Conservation (phyloP, 1,140 invertebrate genomes). For the Drosophila tsacasi region DNA sequence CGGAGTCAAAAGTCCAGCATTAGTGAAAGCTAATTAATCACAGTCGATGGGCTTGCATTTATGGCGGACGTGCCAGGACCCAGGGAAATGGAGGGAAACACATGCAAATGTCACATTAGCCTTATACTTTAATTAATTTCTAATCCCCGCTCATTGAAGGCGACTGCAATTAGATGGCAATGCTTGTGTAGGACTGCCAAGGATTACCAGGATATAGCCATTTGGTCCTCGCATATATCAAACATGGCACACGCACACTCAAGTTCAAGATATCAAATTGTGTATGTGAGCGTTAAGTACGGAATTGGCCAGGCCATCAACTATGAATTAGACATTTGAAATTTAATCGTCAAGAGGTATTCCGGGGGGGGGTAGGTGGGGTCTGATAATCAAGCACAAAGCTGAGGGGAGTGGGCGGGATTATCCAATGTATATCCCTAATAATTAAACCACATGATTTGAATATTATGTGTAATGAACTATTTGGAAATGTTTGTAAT, state of each 20-base stretch:
- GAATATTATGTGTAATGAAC: slow-evolving; percentile 24
- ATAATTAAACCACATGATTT: slow-evolving; percentile 20
- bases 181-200: slow-evolving; percentile 26
- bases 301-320: slow-evolving; percentile 48
- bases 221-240: slow-evolving; percentile 57
- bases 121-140: slow-evolving; percentile 79
- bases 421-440: slow-evolving; percentile 11
- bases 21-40: slow-evolving; percentile 58
- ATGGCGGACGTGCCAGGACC: slow-evolving; percentile 19
- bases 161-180: slow-evolving; percentile 64
- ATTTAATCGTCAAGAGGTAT: slow-evolving; percentile 66
- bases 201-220: slow-evolving; percentile 67
- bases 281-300: slow-evolving; percentile 28
- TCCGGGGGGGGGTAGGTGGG: no score
- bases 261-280: slow-evolving; percentile 13
- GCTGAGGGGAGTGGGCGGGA: not conserved
- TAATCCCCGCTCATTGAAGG: slow-evolving; percentile 67
- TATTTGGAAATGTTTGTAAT: slow-evolving; percentile 27
- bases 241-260: slow-evolving; percentile 25
- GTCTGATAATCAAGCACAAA: slow-evolving; percentile 25
- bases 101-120: slow-evolving; percentile 64
- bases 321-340: slow-evolving; percentile 64
- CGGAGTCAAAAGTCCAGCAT: slow-evolving; percentile 37
- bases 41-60: slow-evolving; percentile 57
- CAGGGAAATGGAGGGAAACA: slow-evolving; percentile 19